Evolutionary conservation across 2,113 vertebrate genomes (phyloP).

Genomic region (Tyto alba): DNA sequence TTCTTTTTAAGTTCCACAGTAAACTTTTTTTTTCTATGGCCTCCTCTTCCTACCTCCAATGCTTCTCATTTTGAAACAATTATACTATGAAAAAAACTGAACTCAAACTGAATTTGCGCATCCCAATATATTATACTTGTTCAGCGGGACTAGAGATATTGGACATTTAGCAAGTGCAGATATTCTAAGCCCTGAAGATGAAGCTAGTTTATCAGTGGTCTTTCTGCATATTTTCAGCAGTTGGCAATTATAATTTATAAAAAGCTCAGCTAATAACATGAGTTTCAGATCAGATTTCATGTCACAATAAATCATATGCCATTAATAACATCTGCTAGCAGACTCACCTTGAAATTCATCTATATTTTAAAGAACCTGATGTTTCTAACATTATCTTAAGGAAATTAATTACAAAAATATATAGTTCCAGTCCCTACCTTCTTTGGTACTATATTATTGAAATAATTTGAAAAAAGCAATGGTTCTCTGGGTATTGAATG

Average conservation of each 20-base stretch:
- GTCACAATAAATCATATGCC: conserved; percentile 72
- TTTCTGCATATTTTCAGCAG: conserved; percentile 56
- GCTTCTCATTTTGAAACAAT: background rate
- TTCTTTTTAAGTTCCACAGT: background rate
- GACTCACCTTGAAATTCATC: conserved; percentile 77
- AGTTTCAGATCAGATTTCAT: conserved; percentile 67
- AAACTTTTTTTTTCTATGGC: background rate
- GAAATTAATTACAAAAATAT: conserved; percentile 78
- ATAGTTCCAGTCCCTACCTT: conserved; percentile 45
- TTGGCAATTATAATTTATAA: conserved; percentile 70
- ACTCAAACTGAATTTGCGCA: background rate
- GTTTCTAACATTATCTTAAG: conserved; percentile 78
- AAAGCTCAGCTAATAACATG: conserved; percentile 63
- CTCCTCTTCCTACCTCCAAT: background rate
- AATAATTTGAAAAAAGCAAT: conserved; percentile 25
- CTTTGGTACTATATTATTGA: conserved; percentile 47
- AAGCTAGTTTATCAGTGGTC: conserved; percentile 38
- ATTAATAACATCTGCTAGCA: conserved; percentile 71
- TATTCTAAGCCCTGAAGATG: conserved; percentile 5
- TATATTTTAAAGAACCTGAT: conserved; percentile 75
- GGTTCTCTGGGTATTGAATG: conserved; percentile 34
- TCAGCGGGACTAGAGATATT: background rate
- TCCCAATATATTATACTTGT: background rate
- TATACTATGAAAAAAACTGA: background rate
- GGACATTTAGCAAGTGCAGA: background rate